phyloP scores from a whole-genome alignment of 2,797 vertebrate genomes.

The Sparidentex hasta region DNA sequence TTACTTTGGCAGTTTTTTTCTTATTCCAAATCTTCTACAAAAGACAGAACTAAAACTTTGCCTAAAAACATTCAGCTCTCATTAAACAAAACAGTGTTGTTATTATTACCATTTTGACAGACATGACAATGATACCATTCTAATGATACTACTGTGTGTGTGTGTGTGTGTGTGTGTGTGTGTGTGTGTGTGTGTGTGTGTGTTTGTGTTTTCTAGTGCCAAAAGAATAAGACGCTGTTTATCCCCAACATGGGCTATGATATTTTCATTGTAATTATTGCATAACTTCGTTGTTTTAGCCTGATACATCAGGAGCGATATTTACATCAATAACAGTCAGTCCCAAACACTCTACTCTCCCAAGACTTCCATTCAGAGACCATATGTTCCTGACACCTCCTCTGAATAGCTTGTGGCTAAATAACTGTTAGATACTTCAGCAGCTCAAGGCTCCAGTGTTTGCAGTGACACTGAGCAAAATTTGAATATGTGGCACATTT shows the following conservation, averaged over 20 bases:
- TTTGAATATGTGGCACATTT: constrained; percentile 10
- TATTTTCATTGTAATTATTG: constrained; percentile 11
- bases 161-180: background rate
- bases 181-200: background rate
- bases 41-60: background rate
- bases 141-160: background rate
- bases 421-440: constrained; percentile 19
- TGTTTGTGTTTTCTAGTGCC: background rate
- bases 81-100: background rate
- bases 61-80: background rate
- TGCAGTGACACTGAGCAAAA: background rate
- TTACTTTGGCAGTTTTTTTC: background rate
- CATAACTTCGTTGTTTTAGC: constrained; percentile 22
- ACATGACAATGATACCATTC: background rate
- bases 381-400: constrained; percentile 56
- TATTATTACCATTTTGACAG: background rate
- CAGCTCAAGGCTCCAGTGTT: constrained; percentile 2
- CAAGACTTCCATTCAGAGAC: constrained; percentile 20
- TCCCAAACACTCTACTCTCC: constrained; percentile 5
- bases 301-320: constrained; percentile 15
- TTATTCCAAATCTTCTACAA: background rate
- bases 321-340: constrained; percentile 33
- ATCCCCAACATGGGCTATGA: background rate
- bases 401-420: constrained; percentile 1
- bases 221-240: constrained; percentile 5